Percentiles rank a stretch among this genome's conserved stretches.
Evolutionary conservation across 2,888 invertebrate genomes (phyloP).

Genomic region (Cephalotes varians): DNA sequence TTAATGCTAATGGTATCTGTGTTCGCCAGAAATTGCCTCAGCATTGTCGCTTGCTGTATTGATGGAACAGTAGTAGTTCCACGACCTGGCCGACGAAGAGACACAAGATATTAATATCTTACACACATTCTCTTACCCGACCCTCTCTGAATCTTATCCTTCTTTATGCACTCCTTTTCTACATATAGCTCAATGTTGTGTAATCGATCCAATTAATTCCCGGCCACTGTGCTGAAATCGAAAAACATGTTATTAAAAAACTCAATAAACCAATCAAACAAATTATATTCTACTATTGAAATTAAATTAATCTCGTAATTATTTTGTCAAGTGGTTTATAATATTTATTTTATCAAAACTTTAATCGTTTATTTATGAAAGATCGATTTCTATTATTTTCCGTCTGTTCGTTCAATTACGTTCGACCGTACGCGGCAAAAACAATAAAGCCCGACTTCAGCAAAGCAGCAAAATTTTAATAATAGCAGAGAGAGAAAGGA

Average conservation of each 20-base stretch:
- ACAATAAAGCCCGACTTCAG: neutral
- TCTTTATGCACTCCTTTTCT: constrained; percentile 37
- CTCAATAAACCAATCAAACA: neutral
- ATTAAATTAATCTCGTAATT: neutral
- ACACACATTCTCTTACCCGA: constrained; percentile 12
- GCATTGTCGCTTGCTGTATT: constrained; percentile 30
- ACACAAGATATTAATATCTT: constrained; percentile 57
- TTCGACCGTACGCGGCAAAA: neutral
- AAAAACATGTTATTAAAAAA: neutral
- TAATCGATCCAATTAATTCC: constrained; percentile 24
- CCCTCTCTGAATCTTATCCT: constrained; percentile 40
- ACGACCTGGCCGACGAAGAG: constrained; percentile 22
- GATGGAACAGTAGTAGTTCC: constrained; percentile 27
- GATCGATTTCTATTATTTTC: constrained; percentile 17
- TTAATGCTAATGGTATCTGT: constrained; percentile 21
- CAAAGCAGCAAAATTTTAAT: neutral
- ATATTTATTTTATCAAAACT: neutral
- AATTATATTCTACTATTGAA: neutral
- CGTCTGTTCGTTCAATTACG: constrained; percentile 1
- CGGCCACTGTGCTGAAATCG: neutral
- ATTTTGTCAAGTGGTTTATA: neutral
- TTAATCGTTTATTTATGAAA: neutral
- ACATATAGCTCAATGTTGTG: constrained; percentile 31
- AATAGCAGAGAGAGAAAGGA: neutral
- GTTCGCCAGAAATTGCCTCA: constrained; percentile 27